phyloP scores from a whole-genome alignment of 2,113 vertebrate genomes.

The Malaclemys terrapin region DNA sequence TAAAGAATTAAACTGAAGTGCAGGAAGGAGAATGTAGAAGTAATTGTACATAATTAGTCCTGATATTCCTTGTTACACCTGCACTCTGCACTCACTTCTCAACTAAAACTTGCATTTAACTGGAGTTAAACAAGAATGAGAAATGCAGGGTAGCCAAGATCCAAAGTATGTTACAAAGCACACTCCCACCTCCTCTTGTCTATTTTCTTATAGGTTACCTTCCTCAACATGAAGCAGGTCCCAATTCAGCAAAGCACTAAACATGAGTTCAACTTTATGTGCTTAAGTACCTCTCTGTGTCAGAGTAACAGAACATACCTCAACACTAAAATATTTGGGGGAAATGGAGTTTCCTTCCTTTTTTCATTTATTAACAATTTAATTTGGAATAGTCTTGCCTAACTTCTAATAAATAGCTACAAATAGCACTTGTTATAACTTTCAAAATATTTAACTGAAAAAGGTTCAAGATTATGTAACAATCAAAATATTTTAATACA shows the following conservation, averaged over 20 bases:
- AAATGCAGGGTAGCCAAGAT: neutral
- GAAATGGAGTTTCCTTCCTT: neutral
- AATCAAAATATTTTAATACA: constrained; percentile 14
- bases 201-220: neutral
- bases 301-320: neutral
- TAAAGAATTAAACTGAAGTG: too few species aligned
- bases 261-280: neutral
- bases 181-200: neutral
- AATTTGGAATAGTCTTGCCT: neutral
- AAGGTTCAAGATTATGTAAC: neutral
- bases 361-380: constrained; percentile 1
- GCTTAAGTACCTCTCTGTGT: neutral
- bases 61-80: too few species aligned
- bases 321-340: neutral
- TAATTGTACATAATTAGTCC: too few species aligned
- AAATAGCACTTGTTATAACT: neutral
- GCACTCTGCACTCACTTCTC: neutral
- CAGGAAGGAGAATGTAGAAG: too few species aligned
- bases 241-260: neutral
- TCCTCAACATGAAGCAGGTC: neutral
- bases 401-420: neutral
- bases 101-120: neutral
- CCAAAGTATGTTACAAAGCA: neutral
- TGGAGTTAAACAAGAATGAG: neutral
- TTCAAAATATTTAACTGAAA: neutral